A percentile compares a stretch with the other conserved stretches of the same genome.
phyloP scores from a whole-genome alignment of 2,113 vertebrate genomes.

The Etia nguti region DNA sequence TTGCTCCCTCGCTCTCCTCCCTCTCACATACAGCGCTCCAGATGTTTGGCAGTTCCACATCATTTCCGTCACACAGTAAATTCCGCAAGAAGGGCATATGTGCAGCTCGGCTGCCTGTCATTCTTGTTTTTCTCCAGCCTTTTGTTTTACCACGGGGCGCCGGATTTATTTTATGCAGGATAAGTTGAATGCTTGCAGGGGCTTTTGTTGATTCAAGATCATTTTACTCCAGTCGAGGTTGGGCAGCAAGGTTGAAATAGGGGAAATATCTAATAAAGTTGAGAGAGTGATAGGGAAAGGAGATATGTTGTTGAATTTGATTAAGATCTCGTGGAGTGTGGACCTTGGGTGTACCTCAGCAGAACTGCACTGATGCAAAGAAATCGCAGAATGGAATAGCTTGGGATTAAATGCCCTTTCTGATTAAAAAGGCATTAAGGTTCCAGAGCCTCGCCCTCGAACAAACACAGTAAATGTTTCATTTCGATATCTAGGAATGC shows the following conservation, averaged over 20 bases:
- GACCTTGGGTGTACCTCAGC: slow-evolving; percentile 27
- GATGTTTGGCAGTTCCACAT: slow-evolving; percentile 67
- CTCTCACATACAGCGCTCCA: slow-evolving; percentile 41
- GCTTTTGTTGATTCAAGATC: slow-evolving; percentile 47
- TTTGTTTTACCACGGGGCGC: slow-evolving; percentile 26
- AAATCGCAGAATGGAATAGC: slow-evolving; percentile 28
- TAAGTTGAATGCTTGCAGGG: slow-evolving; percentile 36
- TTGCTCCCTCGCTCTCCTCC: slow-evolving; percentile 20
- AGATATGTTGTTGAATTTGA: slow-evolving; percentile 47
- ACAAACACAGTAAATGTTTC: slow-evolving; percentile 46
- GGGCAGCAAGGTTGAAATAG: slow-evolving; percentile 5
- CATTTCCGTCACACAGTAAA: slow-evolving; percentile 58
- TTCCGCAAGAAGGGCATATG: slow-evolving; percentile 53
- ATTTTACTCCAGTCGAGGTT: slow-evolving; percentile 20
- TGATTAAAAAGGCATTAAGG: slow-evolving; percentile 53
- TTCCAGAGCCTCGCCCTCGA: slow-evolving; percentile 24
- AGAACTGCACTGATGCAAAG: slow-evolving; percentile 8
- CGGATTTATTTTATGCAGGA: slow-evolving; percentile 34
- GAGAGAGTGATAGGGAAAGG: slow-evolving; percentile 17
- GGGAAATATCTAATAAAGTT: slow-evolving; percentile 60
- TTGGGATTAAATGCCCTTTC: slow-evolving; percentile 25
- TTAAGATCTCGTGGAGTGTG: slow-evolving; percentile 40
- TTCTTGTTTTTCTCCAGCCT: slow-evolving; percentile 24
- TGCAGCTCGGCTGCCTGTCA: slow-evolving; percentile 20
- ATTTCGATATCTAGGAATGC: slow-evolving; percentile 44